A percentile compares a stretch with the other conserved stretches of the same genome.
These are phyloP conservation scores for Chelidonichthys spinosus DNA, from an alignment of 2,797 vertebrate genomes.

Conservation along the genomic window DNA sequence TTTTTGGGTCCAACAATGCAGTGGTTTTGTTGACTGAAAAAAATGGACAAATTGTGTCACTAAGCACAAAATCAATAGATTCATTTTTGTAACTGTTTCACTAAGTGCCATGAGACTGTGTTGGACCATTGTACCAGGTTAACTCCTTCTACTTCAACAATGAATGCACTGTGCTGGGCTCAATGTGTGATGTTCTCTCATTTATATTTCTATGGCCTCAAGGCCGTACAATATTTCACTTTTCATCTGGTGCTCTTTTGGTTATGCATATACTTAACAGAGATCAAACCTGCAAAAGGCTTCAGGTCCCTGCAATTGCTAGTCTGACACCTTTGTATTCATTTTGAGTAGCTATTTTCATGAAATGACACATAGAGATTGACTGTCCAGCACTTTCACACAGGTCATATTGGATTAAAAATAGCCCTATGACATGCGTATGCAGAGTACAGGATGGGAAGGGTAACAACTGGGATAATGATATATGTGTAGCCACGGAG, in stretches of 20 bases:
- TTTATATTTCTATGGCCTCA: background rate
- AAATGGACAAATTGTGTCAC: no score
- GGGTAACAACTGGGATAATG: background rate
- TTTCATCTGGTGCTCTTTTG: background rate
- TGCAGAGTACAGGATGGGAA: conserved; percentile 4
- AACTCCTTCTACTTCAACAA: no score
- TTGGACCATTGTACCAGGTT: no score
- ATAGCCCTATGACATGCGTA: background rate
- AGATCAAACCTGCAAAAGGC: background rate
- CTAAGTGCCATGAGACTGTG: no score
- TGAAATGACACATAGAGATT: background rate
- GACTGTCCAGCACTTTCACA: background rate
- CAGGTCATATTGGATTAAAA: background rate
- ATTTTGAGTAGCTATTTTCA: background rate
- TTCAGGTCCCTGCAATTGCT: background rate
- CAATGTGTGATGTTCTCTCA: background rate
- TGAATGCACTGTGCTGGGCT: no score
- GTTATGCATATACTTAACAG: background rate
- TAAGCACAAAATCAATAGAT: no score
- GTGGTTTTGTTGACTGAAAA: no score
- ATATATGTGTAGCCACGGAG: background rate
- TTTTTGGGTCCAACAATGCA: no score
- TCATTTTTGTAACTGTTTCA: no score
- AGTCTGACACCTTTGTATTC: background rate
- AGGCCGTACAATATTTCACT: background rate